Evolutionary conservation across 2,113 vertebrate species (phyloP).

Genomic region (Dicerorhinus sumatrensis): DNA sequence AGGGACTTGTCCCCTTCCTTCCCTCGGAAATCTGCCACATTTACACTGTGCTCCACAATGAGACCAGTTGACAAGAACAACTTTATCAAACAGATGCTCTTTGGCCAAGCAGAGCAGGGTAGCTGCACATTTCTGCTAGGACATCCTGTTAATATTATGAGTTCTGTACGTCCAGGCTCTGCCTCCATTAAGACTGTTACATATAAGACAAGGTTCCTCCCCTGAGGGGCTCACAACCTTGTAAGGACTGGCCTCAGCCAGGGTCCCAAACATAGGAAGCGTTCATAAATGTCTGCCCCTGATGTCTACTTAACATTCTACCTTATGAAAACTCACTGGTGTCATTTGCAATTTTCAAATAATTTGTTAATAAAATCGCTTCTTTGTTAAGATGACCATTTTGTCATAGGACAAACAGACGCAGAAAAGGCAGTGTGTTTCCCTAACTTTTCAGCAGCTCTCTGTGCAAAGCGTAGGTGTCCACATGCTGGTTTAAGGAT

Average conservation of each 20-base stretch:
- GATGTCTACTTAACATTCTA: background rate
- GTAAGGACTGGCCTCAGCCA: background rate
- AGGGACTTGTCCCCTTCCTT: background rate
- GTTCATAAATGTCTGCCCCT: background rate
- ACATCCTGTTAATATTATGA: background rate
- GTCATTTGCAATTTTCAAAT: background rate
- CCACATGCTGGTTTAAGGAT: rapidly evolving
- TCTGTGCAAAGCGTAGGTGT: background rate
- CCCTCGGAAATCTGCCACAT: background rate
- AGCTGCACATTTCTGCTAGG: rapidly evolving
- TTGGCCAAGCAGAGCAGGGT: background rate
- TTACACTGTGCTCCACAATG: rapidly evolving
- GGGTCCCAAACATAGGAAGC: background rate
- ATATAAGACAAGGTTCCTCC: rapidly evolving
- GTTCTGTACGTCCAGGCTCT: background rate
- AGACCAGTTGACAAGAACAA: rapidly evolving
- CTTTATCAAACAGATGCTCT: background rate
- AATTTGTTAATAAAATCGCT: background rate
- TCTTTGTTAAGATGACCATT: background rate
- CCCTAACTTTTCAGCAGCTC: background rate
- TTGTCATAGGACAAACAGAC: background rate
- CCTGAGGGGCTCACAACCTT: background rate
- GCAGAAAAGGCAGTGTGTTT: rapidly evolving
- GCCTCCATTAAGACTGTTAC: rapidly evolving
- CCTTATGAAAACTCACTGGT: background rate